Conservation (phyloP, 1,140 invertebrate species). For the Schlechtendalia chinensis region DNA sequence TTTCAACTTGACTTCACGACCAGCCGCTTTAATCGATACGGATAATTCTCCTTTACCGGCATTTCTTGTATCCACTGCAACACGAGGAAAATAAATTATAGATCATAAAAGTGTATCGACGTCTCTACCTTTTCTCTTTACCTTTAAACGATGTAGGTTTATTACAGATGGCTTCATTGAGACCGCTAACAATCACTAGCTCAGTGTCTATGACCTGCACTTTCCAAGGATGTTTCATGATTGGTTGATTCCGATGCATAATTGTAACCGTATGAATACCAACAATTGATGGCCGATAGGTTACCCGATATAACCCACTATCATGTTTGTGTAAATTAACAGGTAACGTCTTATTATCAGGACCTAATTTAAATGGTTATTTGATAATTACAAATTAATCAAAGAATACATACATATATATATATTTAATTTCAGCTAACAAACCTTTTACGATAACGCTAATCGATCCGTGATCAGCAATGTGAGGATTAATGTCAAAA, state of each 20-base stretch:
- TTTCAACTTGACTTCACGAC: slow-evolving; percentile 75
- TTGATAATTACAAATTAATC: background rate
- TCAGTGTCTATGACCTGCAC: slow-evolving; percentile 84
- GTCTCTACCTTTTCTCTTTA: slow-evolving; percentile 53
- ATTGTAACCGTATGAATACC: slow-evolving; percentile 65
- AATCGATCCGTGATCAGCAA: slow-evolving; percentile 53
- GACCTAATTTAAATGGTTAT: slow-evolving; percentile 57
- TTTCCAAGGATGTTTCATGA: slow-evolving; percentile 65
- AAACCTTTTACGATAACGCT: slow-evolving; percentile 53
- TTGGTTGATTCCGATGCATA: slow-evolving; percentile 60
- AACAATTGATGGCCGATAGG: slow-evolving; percentile 63
- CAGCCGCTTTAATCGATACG: slow-evolving; percentile 74
- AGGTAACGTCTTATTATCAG: slow-evolving; percentile 63
- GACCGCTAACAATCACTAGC: slow-evolving; percentile 73
- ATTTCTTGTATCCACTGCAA: slow-evolving; percentile 62
- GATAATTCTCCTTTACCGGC: slow-evolving; percentile 81
- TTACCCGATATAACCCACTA: slow-evolving; percentile 60
- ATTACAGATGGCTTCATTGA: slow-evolving; percentile 78
- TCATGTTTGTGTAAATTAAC: slow-evolving; percentile 59
- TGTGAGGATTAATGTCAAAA: slow-evolving; percentile 61
- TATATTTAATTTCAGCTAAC: background rate
- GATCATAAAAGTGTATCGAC: background rate
- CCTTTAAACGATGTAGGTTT: slow-evolving; percentile 76
- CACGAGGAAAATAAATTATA: slow-evolving; percentile 47
- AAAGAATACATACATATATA: background rate